A percentile compares a stretch with the other conserved stretches of the same genome.
phyloP scores from a whole-genome alignment of 2,888 invertebrate genomes.

The Eupithecia pulchellata region DNA sequence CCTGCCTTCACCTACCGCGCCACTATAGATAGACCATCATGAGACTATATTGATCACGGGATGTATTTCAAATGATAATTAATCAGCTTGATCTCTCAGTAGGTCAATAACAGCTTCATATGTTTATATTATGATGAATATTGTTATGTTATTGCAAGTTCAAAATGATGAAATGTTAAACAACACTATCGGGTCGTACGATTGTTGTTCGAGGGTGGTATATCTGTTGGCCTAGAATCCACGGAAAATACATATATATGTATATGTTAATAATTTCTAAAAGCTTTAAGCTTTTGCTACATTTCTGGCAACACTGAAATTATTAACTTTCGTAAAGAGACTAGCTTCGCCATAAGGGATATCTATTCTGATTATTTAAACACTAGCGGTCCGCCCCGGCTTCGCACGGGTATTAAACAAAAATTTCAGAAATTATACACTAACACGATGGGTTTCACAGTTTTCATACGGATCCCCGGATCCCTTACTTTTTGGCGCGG shows the following conservation, averaged over 20 bases:
- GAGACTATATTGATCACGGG: neutral
- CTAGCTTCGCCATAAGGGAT: neutral
- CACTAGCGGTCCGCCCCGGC: no score
- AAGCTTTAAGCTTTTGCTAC: neutral
- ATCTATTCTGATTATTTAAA: no score
- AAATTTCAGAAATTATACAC: no score
- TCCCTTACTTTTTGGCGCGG: no score
- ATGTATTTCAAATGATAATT: neutral
- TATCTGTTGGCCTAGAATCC: neutral
- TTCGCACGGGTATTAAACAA: no score
- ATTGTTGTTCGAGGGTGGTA: conserved; percentile 49
- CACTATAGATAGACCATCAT: no score
- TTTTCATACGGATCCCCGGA: no score
- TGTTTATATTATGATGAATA: neutral
- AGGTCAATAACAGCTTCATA: conserved; percentile 3
- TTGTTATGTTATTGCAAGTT: conserved; percentile 24
- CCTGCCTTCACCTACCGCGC: no score
- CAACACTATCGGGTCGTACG: conserved; percentile 39
- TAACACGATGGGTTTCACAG: no score
- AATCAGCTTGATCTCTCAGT: neutral
- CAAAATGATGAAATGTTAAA: conserved; percentile 53
- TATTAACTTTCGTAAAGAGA: neutral
- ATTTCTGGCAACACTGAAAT: neutral
- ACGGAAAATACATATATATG: neutral
- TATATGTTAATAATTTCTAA: no score